These are phyloP conservation scores for Amphibalanus amphitrite DNA, from an alignment of 1,140 invertebrate genomes.

Conservation along the genomic window DNA sequence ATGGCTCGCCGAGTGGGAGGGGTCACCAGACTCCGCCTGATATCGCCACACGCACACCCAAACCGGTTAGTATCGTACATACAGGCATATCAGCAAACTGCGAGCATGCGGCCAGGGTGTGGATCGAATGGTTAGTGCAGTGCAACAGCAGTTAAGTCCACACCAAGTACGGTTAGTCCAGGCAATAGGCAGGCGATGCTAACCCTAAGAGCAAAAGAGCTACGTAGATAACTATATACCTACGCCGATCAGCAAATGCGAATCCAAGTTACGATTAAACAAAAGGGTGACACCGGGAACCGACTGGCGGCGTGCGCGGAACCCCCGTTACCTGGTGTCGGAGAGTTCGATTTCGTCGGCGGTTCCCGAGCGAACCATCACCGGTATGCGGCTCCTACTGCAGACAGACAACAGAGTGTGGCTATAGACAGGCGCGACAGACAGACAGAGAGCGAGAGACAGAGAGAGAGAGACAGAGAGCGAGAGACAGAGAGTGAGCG, in stretches of 20 bases:
- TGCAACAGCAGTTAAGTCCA: too few relatives aligned
- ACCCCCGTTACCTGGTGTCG: not conserved
- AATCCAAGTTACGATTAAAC: too few relatives aligned
- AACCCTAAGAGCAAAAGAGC: too few relatives aligned
- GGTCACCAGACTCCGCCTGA: not conserved
- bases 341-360: not conserved
- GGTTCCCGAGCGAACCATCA: not conserved
- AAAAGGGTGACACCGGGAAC: too few relatives aligned
- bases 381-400: not conserved
- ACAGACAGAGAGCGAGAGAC: not conserved
- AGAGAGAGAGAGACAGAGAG: not conserved
- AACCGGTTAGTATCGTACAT: not conserved
- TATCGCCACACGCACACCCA: not conserved
- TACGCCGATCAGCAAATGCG: too few relatives aligned
- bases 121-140: too few relatives aligned
- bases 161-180: too few relatives aligned
- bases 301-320: too few relatives aligned
- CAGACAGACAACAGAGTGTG: not conserved
- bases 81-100: too few relatives aligned
- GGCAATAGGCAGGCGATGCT: too few relatives aligned
- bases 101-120: not conserved
- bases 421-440: not conserved
- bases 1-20: not conserved
- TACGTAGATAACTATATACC: too few relatives aligned
- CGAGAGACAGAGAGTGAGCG: not conserved